Base-by-base conservation (phyloP, 2,113 vertebrate species). In the Caranx ignobilis region DNA sequence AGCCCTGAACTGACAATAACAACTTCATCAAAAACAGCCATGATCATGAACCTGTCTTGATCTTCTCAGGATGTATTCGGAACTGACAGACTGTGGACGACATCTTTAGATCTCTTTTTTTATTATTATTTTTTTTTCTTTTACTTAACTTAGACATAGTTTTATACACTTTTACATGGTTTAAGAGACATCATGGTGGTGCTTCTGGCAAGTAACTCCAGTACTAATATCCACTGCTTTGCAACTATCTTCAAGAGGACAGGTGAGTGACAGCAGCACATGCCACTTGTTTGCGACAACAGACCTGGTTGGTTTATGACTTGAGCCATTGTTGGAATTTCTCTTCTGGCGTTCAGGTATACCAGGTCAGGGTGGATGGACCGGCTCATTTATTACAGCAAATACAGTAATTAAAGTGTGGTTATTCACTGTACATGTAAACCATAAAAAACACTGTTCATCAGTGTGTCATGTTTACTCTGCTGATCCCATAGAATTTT, bases 191-290 rank as follows among this genome's bases (percentile, higher is more conserved):
- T 45, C 65, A 94, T 92, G 91, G 88, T 93, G 41, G 69, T 93
- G 48, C 78, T 91, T 78, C 35, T 92, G 67, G 86, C 67, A 57
- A 87, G 85, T 11, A 88, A 74, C 66, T 48, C 74, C 10, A 77
- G 48, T 43, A 5, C 31, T 16, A 62, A 1, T 73, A 52, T 90
- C 32, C 12, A 85, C 73, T 93, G 91, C 79, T 90, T 95, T 79
- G 75, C 84, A 39, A 70, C 76, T 5, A 35, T 88, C 77, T 93
- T 88, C 80, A 92, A 79, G 54, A 86, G 56, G 62, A 93, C 85
- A 87, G 93, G 94, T 95, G 69, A 89, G 92, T 87, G 57, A 70
- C 62, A 68, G 73, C 61, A 57, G 39, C 19, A 6, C 15, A 39
- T 32, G 15, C 11, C 6, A 11, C 5, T 45, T 61, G 19, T 66